Conservation (phyloP, 2,888 invertebrate species). For the Ashinkailepas kermadecensis region DNA sequence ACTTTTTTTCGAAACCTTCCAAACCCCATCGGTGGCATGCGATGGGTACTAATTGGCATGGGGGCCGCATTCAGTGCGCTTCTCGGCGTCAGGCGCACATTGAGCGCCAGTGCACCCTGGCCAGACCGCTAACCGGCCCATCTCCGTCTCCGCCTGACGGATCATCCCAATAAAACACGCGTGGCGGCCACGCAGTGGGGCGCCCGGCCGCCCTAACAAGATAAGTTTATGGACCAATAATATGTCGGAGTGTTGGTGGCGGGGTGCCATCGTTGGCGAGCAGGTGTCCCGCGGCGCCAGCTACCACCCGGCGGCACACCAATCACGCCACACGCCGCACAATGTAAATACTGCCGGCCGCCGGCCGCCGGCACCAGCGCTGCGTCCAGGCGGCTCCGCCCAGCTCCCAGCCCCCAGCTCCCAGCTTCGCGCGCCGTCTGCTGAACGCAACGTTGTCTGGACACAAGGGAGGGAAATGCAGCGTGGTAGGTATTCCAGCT, state of each 20-base stretch:
- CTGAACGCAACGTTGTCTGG: too few species aligned
- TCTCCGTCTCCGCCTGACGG: background rate
- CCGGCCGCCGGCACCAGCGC: background rate
- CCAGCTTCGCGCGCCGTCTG: too few species aligned
- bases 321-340: background rate
- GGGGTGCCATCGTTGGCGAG: background rate
- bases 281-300: background rate
- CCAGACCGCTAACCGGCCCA: background rate
- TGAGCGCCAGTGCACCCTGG: too few species aligned
- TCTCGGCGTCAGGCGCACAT: too few species aligned
- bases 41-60: too few species aligned
- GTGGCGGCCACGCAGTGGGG: background rate
- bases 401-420: too few species aligned
- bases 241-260: background rate
- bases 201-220: slow-evolving; percentile 8
- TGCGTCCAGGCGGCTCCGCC: too few species aligned
- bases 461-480: too few species aligned
- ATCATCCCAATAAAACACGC: slow-evolving; percentile 17
- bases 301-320: background rate
- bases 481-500: too few species aligned
- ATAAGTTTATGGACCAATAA: slow-evolving; percentile 22
- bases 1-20: too few species aligned
- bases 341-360: background rate
- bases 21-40: too few species aligned
- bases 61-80: too few species aligned